phyloP scores from a whole-genome alignment of 23 tunicate species.

The Diplosoma virens region DNA sequence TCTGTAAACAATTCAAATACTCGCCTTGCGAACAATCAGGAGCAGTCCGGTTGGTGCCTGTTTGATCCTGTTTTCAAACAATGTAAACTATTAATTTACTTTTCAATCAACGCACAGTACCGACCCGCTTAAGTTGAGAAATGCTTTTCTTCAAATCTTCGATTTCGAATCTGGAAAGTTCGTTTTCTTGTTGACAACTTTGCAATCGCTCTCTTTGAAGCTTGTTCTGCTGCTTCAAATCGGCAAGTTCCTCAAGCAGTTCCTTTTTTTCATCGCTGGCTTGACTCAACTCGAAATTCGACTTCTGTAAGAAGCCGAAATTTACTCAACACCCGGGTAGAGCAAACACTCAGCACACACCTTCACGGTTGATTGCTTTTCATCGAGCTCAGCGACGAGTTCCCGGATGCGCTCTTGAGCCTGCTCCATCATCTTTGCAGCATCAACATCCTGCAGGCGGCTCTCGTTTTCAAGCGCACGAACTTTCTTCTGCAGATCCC shows the following conservation, averaged over 20 bases:
- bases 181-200: constrained; percentile 38
- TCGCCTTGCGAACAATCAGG: no score
- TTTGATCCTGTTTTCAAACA: no score
- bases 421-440: constrained; percentile 29
- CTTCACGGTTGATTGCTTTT: constrained; percentile 1
- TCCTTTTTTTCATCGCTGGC: not conserved
- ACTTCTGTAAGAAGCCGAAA: constrained; percentile 7
- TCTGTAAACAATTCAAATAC: no score
- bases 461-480: constrained; percentile 1
- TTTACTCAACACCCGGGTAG: not conserved
- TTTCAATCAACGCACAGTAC: not conserved
- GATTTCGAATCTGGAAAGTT: not conserved
- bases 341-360: not conserved
- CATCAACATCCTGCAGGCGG: constrained; percentile 3
- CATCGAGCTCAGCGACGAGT: constrained; percentile 8
- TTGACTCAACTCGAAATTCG: not conserved
- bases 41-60: no score
- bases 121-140: not conserved
- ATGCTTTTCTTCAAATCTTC: constrained; percentile 1
- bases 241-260: not conserved
- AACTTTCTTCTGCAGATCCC: not conserved
- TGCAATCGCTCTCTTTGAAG: constrained; percentile 18
- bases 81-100: no score
- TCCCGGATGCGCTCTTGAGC: constrained; percentile 28
- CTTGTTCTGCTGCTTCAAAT: constrained; percentile 8